Base-by-base conservation (phyloP, 2,113 vertebrate genomes). In the Scomber japonicus region DNA sequence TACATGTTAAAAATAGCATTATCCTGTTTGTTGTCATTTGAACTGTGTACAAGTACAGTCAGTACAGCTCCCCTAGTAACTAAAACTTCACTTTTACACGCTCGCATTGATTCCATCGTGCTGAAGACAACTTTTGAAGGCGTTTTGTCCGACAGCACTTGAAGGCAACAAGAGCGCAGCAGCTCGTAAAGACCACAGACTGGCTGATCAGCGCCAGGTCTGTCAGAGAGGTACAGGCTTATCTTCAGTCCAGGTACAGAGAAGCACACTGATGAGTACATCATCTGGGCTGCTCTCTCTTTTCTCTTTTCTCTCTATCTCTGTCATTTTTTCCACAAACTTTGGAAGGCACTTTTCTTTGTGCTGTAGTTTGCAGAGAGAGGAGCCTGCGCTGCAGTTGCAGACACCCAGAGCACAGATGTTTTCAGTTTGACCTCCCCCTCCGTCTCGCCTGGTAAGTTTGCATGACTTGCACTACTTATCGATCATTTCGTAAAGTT, bases 361-460 rank as follows among this genome's bases (percentile, higher is more conserved):
- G 5, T 40, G 24, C 11, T 45, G 17, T 3, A 6, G 55, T 24
- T 54, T 11, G 59, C 40, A 56, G 35, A 27, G 24, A 1, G 24
- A 27, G 40, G 55, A 78, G 69, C 1, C 14, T 12, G 49, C 31
- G 49, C 13, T 27, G 27, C 62, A 63, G 35, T 40, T 66, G 61
- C 75, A 53, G 24, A 77, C 73, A 71, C 74, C 17, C 46, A 55
- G 46, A 55, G 51, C 65, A n/a, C 91, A 93, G 87, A 92, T 92
- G 94, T 84, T 87, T 83, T 21, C 77, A 73, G 62, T 82, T 86
- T 76, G 80, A 84, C 74, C 54, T 61, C 70, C 45, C 59, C 51
- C 21, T 64, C 48, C 44, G 61, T 35, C 68, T 60, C 15, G n/a
- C 46, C 73, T 73, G 93, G 93, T 94, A 80, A 92, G 91, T 91